Conservation (phyloP, 2,888 invertebrate species). For the Noctua comes region DNA sequence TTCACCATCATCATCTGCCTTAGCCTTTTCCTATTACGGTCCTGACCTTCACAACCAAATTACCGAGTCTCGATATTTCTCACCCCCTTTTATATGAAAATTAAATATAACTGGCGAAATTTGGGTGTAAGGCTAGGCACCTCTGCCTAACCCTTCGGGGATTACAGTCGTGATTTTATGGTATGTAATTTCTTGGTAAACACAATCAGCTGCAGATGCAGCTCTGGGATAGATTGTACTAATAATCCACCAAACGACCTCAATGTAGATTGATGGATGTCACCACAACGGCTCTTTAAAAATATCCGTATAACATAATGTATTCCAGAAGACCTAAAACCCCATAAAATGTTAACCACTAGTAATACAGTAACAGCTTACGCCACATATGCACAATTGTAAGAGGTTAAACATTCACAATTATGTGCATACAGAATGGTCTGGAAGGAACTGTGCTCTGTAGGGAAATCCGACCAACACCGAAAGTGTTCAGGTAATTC, state of each 20-base stretch:
- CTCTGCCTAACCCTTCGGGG: neutral
- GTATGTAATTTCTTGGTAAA: no score
- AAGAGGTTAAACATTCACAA: slow-evolving; percentile 49
- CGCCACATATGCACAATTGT: slow-evolving; percentile 28
- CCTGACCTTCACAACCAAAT: neutral
- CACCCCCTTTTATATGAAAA: no score
- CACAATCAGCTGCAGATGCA: no score
- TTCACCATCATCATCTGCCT: no score
- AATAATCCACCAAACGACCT: neutral
- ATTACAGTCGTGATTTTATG: neutral
- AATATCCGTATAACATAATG: no score
- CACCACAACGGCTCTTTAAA: no score
- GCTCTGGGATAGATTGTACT: no score
- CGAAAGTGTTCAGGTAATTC: slow-evolving; percentile 20
- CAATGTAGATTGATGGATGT: neutral
- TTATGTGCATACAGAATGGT: slow-evolving; percentile 34
- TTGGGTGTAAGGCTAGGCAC: neutral
- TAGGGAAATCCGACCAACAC: slow-evolving; percentile 44
- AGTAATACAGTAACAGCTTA: slow-evolving; percentile 18
- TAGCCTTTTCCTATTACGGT: no score
- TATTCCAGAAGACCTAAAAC: neutral
- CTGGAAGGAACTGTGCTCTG: no score
- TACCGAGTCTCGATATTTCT: neutral
- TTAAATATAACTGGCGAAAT: neutral
- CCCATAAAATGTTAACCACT: slow-evolving; percentile 13